Base-by-base conservation (phyloP, 1,140 invertebrate species). In the Danaus melanippus region DNA sequence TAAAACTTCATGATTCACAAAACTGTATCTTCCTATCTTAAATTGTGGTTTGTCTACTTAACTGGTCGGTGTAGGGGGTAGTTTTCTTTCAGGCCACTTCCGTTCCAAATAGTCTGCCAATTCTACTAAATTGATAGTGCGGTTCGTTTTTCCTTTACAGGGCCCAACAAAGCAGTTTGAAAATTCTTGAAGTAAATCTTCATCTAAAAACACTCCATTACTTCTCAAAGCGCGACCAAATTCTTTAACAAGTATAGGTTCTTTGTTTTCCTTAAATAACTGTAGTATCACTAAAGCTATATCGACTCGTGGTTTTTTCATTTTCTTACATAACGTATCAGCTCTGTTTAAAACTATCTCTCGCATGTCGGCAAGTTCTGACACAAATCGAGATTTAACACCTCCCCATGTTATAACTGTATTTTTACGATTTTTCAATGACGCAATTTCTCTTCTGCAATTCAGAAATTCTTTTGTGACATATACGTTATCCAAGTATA, bases 1-100 rank as follows among this genome's bases (percentile, higher is more conserved):
- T 32, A 32, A 32, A 12, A 46, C 17, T 12, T 12, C 12, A 17
- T 46, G 9, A 46, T 12, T 12, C 10, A 46, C 17, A 15, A 46
- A 12, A 46, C 21, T 46, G 12, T 56, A 56, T 53, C 53, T 49
- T 50, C 10, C 17, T 58, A 10, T 41, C 39, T 46, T 32, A 32
- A 32, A 32, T 44, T 12, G 12, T 21, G 39, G 42, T 58, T 53
- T 40, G 40, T 53, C 44, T 0, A 51, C 41, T 52, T 66, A 50
- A 0, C 58, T 63, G 0, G 69, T 64, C 0, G 73, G 73, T 1
- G 71, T 70, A 0, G 74, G 69, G 4, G 71, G 74, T 3, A 76
- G 62, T 44, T 75, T 67, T 12, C 61, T 62, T 39, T 76, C 66
- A 10, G 74, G 74, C 71, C 76, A 79, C 53, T 69, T 67, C 1